Conservation (phyloP, 2,888 invertebrate species). For the Strigamia transsilvanica region DNA sequence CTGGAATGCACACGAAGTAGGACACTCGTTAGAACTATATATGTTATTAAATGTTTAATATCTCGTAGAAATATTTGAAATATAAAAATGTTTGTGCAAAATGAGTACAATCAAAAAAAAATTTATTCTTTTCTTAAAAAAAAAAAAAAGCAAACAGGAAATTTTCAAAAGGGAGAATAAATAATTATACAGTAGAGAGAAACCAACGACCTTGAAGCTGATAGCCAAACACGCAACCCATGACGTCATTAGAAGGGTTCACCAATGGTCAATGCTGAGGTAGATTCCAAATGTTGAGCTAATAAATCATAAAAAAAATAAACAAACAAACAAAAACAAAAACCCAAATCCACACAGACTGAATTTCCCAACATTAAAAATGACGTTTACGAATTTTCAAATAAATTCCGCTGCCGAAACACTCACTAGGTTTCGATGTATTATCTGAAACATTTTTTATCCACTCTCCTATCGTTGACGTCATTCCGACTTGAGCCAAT, state of each 20-base stretch:
- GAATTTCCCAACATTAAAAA: background rate
- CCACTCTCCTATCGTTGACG: constrained; percentile 17
- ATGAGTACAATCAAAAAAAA: background rate
- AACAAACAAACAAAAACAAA: background rate
- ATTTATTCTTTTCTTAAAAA: background rate
- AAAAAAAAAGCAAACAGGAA: constrained; percentile 21
- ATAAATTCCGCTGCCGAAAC: background rate
- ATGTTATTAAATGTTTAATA: constrained; percentile 4
- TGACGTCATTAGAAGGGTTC: constrained; percentile 28
- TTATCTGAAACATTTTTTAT: background rate
- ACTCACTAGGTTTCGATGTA: background rate
- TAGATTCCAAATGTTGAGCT: background rate
- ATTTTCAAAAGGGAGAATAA: constrained; percentile 37
- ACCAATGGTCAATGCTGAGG: constrained; percentile 14
- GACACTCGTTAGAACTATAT: background rate
- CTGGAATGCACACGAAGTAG: too few species aligned
- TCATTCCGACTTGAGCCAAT: background rate
- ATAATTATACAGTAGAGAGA: constrained; percentile 9
- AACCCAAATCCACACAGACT: background rate
- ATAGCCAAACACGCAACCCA: background rate
- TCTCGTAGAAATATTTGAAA: background rate
- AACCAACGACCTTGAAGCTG: constrained; percentile 31
- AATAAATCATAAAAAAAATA: constrained; percentile 3
- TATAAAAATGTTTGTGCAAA: background rate
- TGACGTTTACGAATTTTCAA: background rate